Conservation (phyloP, 2,888 invertebrate species). For the Temnothorax unifasciatus region DNA sequence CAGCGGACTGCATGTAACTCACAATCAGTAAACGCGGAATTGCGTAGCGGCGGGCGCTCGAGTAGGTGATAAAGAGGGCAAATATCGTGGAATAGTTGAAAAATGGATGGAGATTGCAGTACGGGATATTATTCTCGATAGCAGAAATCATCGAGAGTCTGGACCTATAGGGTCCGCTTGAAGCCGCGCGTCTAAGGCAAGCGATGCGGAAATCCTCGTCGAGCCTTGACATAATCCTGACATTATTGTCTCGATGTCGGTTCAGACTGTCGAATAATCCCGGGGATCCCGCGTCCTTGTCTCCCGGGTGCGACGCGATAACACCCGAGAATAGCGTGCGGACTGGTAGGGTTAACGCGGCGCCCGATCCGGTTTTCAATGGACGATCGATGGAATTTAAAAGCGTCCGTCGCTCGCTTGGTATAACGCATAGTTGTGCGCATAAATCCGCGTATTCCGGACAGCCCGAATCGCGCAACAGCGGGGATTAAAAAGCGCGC, state of each 20-base stretch:
- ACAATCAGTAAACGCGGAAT: neutral
- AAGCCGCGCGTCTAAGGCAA: slow-evolving; percentile 22
- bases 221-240: slow-evolving; percentile 72
- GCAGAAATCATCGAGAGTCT: neutral
- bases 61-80: neutral
- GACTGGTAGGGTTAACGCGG: slow-evolving; percentile 65
- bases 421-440: slow-evolving; percentile 37
- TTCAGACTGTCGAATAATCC: slow-evolving; percentile 72
- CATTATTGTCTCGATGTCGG: slow-evolving; percentile 74
- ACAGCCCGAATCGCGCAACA: slow-evolving; percentile 44
- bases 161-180: neutral
- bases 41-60: neutral
- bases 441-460: slow-evolving; percentile 65
- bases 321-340: slow-evolving; percentile 59
- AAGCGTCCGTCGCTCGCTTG: slow-evolving; percentile 38
- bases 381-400: slow-evolving; percentile 69
- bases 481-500: slow-evolving; percentile 64
- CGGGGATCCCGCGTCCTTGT: slow-evolving; percentile 55
- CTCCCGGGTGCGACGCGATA: slow-evolving; percentile 70
- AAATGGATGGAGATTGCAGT: slow-evolving; percentile 36
- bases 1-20: neutral
- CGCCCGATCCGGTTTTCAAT: slow-evolving; percentile 54
- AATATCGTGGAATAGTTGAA: neutral
- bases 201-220: slow-evolving; percentile 53
- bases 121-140: slow-evolving; percentile 6